Percentiles rank a stretch among this genome's conserved stretches.
These are phyloP conservation scores for Hemicentrotus pulcherrimus DNA, from an alignment of 35 echinoderm and acorn worm species.

Conservation along the genomic window DNA sequence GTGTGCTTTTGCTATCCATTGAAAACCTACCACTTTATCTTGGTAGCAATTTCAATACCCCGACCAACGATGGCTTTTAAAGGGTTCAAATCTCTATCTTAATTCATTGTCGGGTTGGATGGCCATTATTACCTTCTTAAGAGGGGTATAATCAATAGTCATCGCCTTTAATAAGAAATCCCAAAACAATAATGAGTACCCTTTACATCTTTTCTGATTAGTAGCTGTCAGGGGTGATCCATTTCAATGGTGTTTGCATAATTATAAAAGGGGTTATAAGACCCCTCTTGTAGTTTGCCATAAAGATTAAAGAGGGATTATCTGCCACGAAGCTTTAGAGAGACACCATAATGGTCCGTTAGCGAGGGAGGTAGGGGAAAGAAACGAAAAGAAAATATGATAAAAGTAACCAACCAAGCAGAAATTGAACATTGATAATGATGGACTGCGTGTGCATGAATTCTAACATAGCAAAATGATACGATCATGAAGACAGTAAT, in stretches of 20 bases:
- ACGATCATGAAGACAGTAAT: background rate
- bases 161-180: background rate
- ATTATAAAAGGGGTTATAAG: background rate
- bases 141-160: background rate
- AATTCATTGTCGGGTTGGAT: background rate
- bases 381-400: too few species aligned
- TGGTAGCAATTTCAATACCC: too few species aligned
- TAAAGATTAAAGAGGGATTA: background rate
- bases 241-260: background rate
- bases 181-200: background rate
- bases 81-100: too few species aligned
- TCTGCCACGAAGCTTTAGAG: background rate
- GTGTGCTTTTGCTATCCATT: too few species aligned
- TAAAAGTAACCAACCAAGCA: background rate
- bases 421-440: background rate
- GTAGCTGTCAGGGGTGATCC: background rate
- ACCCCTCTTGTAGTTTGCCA: too few species aligned
- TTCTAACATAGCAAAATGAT: background rate
- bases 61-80: too few species aligned
- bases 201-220: background rate
- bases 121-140: background rate
- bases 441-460: background rate
- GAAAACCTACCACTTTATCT: too few species aligned
- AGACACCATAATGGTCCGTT: background rate
- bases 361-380: background rate